Base-by-base conservation (phyloP, 2,113 vertebrate genomes). In the Colius striatus region DNA sequence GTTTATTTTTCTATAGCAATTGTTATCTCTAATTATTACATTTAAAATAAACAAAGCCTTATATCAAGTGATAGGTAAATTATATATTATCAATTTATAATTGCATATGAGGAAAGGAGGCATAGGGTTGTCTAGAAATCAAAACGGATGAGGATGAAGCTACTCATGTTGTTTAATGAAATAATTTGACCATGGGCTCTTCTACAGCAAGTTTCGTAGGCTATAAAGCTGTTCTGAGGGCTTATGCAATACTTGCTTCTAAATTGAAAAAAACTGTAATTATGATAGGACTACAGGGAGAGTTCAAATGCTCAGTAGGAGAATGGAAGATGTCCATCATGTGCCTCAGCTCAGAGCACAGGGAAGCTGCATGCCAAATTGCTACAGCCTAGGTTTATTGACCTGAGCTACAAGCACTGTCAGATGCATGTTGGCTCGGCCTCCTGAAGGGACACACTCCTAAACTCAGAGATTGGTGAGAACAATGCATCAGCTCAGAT, bases 11-110 rank as follows among this genome's bases (percentile, higher is more conserved):
- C 96, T 94, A 90, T 84, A 94, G 96, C 27, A 89, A 94, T 79
- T 96, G 92, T 94, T 94, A 92, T 87, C 88, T 96, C 94, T 97
- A 98, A 97, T 97, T 96, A 96, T 21, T 90, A 60, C n/a, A n/a
- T 96, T 96, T 74, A 85, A 95, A 94, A 91, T 76, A 96, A 95
- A 93, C 73, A 95, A 74, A 62, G 54, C 63, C 55, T 84, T 72
- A 9, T 47, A 83, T 16, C 73, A 71, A 77, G 58, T 78, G 91
- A 89, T 87, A 90, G 2, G 41, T 15, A 93, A 97, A 96, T 96
- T 93, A 65, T 7, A 92, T 1, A 2, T 38, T 92, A 95, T 88
- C 96, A 85, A 54, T 91, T 74, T 93, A 79, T 94, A 95, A 97
- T 45, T 87, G 86, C n/a, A 60, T 68, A 72, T 65, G 48, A 83